Evolutionary conservation across 2,888 invertebrate genomes (phyloP).

Genomic region (Pristionchus maxplancki): DNA sequence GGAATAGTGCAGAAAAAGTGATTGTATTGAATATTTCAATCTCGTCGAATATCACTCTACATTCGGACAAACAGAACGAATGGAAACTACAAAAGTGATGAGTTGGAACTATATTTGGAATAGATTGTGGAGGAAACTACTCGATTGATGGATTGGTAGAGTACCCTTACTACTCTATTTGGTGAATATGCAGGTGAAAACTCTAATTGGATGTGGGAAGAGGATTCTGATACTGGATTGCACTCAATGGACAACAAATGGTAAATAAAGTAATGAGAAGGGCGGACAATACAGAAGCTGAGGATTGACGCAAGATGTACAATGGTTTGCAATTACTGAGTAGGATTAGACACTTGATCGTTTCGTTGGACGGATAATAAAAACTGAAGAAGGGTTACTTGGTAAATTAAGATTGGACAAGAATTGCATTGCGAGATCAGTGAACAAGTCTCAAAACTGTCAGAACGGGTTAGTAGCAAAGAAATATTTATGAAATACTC

Average conservation of each 20-base stretch:
- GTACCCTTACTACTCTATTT: background rate
- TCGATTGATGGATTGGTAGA: background rate
- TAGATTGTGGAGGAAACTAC: background rate
- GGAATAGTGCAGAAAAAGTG: background rate
- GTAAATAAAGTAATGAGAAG: background rate
- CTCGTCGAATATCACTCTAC: too few species aligned
- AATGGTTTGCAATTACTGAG: background rate
- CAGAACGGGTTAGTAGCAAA: background rate
- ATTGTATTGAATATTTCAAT: too few species aligned
- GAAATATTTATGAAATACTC: background rate
- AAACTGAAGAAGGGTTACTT: background rate
- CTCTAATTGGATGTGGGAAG: background rate
- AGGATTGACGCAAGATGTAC: background rate
- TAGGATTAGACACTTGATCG: background rate
- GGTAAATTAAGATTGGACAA: background rate
- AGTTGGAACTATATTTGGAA: background rate
- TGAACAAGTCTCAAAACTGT: background rate
- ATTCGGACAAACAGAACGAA: background rate
- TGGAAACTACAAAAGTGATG: background rate
- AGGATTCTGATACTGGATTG: background rate
- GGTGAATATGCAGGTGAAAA: background rate
- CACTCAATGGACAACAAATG: background rate
- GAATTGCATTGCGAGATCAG: background rate
- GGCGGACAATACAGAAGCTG: background rate
- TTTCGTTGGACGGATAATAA: background rate